phyloP scores from a whole-genome alignment of 2,797 vertebrate species.

The Enteromius viviparus region DNA sequence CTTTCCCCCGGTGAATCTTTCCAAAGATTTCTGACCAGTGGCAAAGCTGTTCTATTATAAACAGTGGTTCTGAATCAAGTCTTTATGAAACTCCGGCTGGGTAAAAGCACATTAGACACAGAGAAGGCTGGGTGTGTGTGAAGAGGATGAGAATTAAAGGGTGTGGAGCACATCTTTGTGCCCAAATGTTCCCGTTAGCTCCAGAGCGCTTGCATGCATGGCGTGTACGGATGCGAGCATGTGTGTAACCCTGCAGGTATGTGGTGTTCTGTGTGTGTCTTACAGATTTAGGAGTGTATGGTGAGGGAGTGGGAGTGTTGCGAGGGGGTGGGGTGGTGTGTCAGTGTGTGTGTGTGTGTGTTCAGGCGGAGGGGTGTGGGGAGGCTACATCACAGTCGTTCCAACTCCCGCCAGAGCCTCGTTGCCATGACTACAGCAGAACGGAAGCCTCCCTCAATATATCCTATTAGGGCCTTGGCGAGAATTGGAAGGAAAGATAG shows the following conservation, averaged over 20 bases:
- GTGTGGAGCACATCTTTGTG: conserved; percentile 53
- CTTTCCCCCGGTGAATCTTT: background rate
- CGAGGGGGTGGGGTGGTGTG: conserved; percentile 70
- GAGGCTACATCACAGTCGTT: conserved; percentile 73
- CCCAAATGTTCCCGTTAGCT: conserved; percentile 47
- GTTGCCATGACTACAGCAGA: conserved; percentile 77
- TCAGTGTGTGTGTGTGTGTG: conserved; percentile 56
- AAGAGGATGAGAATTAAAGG: conserved; percentile 44
- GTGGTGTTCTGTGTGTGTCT: conserved; percentile 45
- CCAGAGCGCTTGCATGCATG: conserved; percentile 25
- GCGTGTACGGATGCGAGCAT: conserved; percentile 29
- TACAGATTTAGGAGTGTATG: conserved; percentile 49
- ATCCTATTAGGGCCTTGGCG: conserved; percentile 77
- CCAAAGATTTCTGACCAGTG: background rate
- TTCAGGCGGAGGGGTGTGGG: conserved; percentile 63
- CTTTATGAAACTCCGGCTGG: background rate
- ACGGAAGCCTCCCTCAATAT: conserved; percentile 83
- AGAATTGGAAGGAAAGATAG: conserved; percentile 60
- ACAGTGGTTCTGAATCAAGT: background rate
- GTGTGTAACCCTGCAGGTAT: conserved; percentile 53
- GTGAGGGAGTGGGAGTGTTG: conserved; percentile 52
- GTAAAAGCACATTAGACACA: conserved; percentile 23
- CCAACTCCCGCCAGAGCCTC: conserved; percentile 79
- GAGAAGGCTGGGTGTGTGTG: conserved; percentile 10
- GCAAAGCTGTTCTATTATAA: conserved; percentile 11